Base-by-base conservation (phyloP, 2,113 vertebrate genomes). In the Salvator merianae region DNA sequence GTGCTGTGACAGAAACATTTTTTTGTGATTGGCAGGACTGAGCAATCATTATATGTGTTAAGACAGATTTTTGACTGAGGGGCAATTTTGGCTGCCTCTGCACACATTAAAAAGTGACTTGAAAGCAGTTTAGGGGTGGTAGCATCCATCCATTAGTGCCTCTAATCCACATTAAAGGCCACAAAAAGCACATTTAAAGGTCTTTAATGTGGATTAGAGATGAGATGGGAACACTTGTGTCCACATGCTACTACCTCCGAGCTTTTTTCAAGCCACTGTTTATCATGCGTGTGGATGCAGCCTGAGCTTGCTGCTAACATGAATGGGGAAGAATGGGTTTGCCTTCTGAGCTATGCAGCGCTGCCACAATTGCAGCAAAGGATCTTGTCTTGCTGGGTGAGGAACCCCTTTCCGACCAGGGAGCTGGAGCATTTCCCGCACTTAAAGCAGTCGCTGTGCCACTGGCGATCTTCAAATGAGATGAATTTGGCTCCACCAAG, bases 341-440 rank as follows among this genome's bases (percentile, higher is more conserved):
- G 26, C 8, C 28, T 79, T 34, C 90, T 76, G 68, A 84, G n/a
- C 94, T 96, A 97, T 28, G 93, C 91, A 84, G 96, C 96, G 3
- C 95, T 95, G 62, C 96, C 97, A 50, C 98, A 99, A 81, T 96
- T 92, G 22, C 96, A 96, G 91, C 99, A 99, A 86, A 99, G 90
- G 92, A 99, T 94, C 81, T 96, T 93, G 87, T 96, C 94, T 16
- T 96, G 95, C 79, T 86, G 93, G 47, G 97, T 97, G 86, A 99
- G 96, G 93, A 99, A 99, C 77, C 93, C 94, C 87, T 87, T 90
- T 13, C 93, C 94, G 85, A 95, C 93, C 90, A 97, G 85, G 0
- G 93, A 95, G 40, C 86, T 28, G 0, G 83, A 92, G 36, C 94
- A 94, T 82, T 92, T 95, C 0, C 34, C 7, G 0, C 96, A 97